phyloP scores from a whole-genome alignment of 2,797 vertebrate species.

The Megaceryle alcyon region DNA sequence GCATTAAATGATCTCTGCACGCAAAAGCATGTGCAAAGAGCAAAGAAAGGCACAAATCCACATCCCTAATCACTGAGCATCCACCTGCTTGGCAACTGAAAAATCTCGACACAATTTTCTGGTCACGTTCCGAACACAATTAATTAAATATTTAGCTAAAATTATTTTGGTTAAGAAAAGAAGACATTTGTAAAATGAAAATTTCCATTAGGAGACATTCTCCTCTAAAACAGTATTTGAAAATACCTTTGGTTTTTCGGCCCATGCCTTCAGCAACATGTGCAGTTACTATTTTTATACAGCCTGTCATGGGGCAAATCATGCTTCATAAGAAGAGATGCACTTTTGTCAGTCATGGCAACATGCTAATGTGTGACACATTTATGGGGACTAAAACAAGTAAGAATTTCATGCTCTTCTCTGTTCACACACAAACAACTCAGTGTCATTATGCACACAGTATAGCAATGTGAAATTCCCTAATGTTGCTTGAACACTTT shows the following conservation, averaged over 20 bases:
- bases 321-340: neutral
- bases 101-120: neutral
- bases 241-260: neutral
- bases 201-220: neutral
- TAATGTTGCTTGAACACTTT: neutral
- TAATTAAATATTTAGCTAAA: neutral
- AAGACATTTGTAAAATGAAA: neutral
- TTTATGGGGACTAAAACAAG: neutral
- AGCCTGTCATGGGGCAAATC: neutral
- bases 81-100: neutral
- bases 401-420: neutral
- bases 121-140: neutral
- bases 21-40: neutral
- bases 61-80: neutral
- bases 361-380: neutral
- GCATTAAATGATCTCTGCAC: conserved; percentile 50
- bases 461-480: neutral
- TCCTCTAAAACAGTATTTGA: neutral
- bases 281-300: neutral
- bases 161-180: neutral
- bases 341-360: neutral
- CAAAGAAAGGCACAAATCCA: conserved; percentile 57
- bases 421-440: neutral
- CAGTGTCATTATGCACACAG: neutral
- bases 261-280: neutral